A percentile compares a stretch with the other conserved stretches of the same genome.
Conservation (phyloP, 2,113 vertebrate species). For the Cebus imitator region DNA sequence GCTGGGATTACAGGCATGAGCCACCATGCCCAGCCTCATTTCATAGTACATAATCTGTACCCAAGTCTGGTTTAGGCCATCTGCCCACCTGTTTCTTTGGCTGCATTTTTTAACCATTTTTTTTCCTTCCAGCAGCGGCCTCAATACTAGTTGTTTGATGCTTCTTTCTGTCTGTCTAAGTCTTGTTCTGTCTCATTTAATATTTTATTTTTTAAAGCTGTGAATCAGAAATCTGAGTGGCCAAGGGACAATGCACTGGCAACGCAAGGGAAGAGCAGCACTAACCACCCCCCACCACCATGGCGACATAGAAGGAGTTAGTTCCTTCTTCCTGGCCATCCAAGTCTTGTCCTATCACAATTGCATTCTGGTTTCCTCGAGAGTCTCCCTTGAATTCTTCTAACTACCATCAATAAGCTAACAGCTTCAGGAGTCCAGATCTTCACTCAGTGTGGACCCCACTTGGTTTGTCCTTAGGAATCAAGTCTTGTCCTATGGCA, state of each 20-base stretch:
- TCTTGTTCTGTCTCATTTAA: neutral
- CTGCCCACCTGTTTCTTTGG: neutral
- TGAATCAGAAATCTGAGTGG: neutral
- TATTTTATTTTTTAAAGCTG: neutral
- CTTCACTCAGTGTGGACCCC: neutral
- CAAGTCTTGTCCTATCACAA: neutral
- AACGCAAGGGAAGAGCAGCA: neutral
- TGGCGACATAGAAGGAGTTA: neutral
- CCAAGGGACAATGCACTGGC: neutral
- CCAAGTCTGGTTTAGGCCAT: neutral
- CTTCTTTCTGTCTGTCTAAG: neutral
- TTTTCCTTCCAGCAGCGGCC: neutral
- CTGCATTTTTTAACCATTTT: neutral
- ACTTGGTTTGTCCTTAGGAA: neutral
- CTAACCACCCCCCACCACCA: neutral
- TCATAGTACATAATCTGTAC: neutral
- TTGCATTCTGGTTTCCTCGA: neutral
- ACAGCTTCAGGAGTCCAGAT: neutral
- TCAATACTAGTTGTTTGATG: neutral
- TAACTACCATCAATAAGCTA: neutral
- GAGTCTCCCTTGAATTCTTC: neutral
- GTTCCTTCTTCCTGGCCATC: neutral
- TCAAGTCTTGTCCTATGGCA: neutral
- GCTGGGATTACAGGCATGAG: too few relatives aligned
- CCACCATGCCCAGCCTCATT: neutral